Conservation (phyloP, 1,140 invertebrate genomes). For the Rhopalosiphum maidis region DNA sequence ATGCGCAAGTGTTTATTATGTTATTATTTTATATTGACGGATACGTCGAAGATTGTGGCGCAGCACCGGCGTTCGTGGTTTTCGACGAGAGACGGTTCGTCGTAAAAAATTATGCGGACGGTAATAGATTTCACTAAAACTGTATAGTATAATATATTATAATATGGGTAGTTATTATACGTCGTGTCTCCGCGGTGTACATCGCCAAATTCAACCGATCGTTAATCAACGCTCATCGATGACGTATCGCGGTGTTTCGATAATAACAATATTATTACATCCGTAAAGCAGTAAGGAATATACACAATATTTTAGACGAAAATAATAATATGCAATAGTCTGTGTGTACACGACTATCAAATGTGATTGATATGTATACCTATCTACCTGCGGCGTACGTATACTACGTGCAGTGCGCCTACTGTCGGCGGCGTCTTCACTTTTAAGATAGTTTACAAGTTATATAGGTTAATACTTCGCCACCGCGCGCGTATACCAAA, state of each 20-base stretch:
- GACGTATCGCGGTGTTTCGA: not conserved
- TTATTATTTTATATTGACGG: not conserved
- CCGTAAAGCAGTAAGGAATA: too few species aligned
- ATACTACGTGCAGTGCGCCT: too few species aligned
- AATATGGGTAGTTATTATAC: too few species aligned
- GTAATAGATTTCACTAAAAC: not conserved
- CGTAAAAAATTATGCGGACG: not conserved
- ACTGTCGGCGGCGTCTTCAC: not conserved
- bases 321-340: not conserved
- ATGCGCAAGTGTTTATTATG: not conserved
- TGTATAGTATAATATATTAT: too few species aligned
- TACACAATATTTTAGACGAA: too few species aligned
- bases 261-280: not conserved
- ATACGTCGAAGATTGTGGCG: not conserved
- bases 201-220: not conserved
- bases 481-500: not conserved
- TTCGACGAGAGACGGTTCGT: not conserved
- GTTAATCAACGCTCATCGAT: not conserved
- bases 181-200: too few species aligned
- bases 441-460: not conserved
- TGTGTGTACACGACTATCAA: not conserved
- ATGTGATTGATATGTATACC: not conserved
- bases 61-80: not conserved
- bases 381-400: too few species aligned
- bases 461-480: not conserved